Percentiles rank a stretch among this genome's conserved stretches.
phyloP scores from a whole-genome alignment of 2,113 vertebrate genomes.

The Peromyscus leucopus region DNA sequence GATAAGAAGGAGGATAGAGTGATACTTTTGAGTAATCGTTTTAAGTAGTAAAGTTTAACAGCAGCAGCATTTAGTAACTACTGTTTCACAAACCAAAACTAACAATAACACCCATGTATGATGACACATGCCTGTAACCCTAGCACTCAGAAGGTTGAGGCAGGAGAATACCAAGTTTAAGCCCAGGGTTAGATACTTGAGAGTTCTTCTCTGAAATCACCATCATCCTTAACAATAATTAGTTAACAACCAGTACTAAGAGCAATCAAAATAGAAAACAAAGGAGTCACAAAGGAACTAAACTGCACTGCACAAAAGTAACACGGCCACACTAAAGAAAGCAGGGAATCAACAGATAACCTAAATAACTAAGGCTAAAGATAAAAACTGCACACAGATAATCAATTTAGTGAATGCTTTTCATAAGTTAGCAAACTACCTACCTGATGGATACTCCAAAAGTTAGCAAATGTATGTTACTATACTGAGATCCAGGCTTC shows the following conservation, averaged over 20 bases:
- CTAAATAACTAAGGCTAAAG: constrained; percentile 46
- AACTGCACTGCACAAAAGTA: constrained; percentile 39
- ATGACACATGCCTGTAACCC: neutral
- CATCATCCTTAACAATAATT: neutral
- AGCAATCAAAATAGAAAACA: constrained; percentile 50
- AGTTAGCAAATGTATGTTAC: neutral
- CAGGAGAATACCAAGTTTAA: neutral
- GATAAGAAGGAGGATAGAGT: constrained; percentile 2
- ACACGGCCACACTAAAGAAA: constrained; percentile 26
- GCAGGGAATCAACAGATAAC: constrained; percentile 21
- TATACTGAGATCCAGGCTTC: constrained; percentile 28
- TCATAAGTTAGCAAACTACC: constrained; percentile 26
- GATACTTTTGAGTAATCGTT: neutral
- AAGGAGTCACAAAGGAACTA: constrained; percentile 25
- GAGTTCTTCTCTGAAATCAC: neutral
- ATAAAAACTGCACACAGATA: constrained; percentile 31
- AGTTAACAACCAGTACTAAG: neutral
- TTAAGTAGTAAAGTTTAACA: constrained; percentile 1
- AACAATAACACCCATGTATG: neutral
- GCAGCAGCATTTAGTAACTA: neutral
- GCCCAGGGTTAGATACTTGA: neutral
- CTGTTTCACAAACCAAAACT: constrained; percentile 42
- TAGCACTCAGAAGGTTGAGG: neutral
- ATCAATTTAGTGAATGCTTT: constrained; percentile 13
- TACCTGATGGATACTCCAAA: constrained; percentile 1